Base-by-base conservation (phyloP, 2,888 invertebrate genomes). In the Chelonus formosanus region DNA sequence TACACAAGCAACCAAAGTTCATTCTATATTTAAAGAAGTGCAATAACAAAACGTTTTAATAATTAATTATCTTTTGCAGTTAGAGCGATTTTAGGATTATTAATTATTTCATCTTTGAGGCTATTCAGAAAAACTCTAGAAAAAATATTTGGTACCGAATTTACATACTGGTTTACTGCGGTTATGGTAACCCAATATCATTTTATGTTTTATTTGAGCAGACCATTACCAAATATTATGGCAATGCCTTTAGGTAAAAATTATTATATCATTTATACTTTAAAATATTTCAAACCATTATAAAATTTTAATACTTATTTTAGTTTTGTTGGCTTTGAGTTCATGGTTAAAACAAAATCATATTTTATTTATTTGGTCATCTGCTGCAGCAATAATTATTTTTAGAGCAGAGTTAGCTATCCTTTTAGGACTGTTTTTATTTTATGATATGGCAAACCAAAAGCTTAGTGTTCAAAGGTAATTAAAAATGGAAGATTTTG, bases 101-200 rank as follows among this genome's bases (percentile, higher is more conserved):
- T 90, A 73, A 93, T 97, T 32, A 88, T 96, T 70, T 84, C 86
- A 71, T 87, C 93, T 73, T 93, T 97, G 86, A 88, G 89, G 69
- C 86, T 90, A 53, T 89, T 97, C 72, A 88, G 91, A 64, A 88
- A 89, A 78, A 89, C 93, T 4, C 86, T 98, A 43, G 87, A 90
- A 75, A 90, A 90, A 72, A 88, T 90, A 67, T 96, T 94, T 85
- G 97, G 97, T 8, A 83, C 85, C 65, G 88, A 90, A 72, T 92
- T 94, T 79, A 88, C 92, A 5, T 88, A 90, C 81, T 96, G 96
- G 95, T 92, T 92, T 78, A 88, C 92, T 32, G 84, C 91, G 4
- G 90, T 98, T 65, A 96, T 95, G 2, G 89, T 92, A 31, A 91
- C 96, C 1, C 99, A 99, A 84, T 99, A 98, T 84, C 99, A 99